Evolutionary conservation across 2,888 invertebrate genomes (phyloP).

Genomic region (Fragum sueziense): DNA sequence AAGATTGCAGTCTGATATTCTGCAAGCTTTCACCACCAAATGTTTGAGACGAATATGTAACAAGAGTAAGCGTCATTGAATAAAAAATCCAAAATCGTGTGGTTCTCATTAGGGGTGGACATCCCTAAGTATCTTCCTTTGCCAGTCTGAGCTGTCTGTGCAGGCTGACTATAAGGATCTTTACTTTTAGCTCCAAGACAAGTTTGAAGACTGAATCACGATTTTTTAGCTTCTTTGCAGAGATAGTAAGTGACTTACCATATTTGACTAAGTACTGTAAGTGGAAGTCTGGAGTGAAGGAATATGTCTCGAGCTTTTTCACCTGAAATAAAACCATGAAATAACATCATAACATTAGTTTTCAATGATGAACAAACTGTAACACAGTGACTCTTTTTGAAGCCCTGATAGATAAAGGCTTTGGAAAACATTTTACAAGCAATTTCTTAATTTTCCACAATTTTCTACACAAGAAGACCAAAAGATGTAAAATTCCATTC

Average conservation of each 20-base stretch:
- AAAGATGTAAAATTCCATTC: no score
- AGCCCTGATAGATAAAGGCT: neutral
- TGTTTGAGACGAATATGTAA: no score
- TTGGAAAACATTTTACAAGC: conserved; percentile 10
- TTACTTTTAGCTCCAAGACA: no score
- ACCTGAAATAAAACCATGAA: conserved; percentile 66
- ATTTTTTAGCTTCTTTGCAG: neutral
- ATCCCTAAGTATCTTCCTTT: no score
- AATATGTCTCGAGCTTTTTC: conserved; percentile 78
- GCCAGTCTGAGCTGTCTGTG: no score
- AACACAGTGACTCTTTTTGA: neutral
- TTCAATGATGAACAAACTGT: neutral
- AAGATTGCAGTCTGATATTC: no score
- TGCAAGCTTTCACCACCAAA: no score
- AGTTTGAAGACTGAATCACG: no score
- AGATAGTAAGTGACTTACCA: conserved; percentile 69
- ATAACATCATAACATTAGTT: neutral
- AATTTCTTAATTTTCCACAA: neutral
- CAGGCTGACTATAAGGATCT: no score
- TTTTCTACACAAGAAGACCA: neutral
- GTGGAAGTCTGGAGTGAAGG: conserved; percentile 77
- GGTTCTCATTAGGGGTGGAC: no score
- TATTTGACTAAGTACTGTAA: conserved; percentile 78
- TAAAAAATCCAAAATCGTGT: no score
- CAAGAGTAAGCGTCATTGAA: no score